Percentiles rank a stretch among this genome's conserved stretches.
Evolutionary conservation across 2,888 invertebrate species (phyloP).

Genomic region (Barypeithes pellucidus): DNA sequence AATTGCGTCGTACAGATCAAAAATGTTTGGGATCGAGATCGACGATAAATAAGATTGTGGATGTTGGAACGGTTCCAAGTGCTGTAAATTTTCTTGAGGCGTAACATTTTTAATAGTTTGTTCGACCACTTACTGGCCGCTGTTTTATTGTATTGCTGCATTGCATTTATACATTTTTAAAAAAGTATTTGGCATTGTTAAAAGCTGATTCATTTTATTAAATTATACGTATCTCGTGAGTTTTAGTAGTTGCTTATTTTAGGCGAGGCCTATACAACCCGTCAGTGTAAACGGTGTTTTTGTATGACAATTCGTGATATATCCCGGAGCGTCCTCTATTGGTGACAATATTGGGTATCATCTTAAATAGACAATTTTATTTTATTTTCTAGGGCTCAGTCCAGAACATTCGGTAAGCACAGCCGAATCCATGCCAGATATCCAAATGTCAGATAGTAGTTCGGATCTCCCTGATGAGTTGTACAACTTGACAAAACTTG

Average conservation of each 20-base stretch:
- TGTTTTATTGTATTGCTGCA: constrained; percentile 2
- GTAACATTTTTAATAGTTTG: constrained; percentile 30
- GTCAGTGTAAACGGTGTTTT: too few relatives aligned
- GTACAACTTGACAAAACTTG: constrained; percentile 83
- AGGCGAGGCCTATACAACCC: too few relatives aligned
- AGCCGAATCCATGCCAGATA: constrained; percentile 64
- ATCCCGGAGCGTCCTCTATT: too few relatives aligned
- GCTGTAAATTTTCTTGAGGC: constrained; percentile 42
- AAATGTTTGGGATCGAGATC: constrained; percentile 9
- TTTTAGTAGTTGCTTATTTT: too few relatives aligned
- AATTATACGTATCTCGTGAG: too few relatives aligned
- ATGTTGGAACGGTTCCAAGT: constrained; percentile 31
- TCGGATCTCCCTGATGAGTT: constrained; percentile 76
- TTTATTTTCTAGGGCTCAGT: constrained; percentile 65
- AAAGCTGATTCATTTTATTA: neutral
- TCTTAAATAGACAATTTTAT: neutral
- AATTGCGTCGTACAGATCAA: constrained; percentile 37
- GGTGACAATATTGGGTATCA: too few relatives aligned
- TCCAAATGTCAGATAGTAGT: constrained; percentile 63
- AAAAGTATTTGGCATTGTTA: neutral
- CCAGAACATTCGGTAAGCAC: constrained; percentile 69
- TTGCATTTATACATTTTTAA: neutral
- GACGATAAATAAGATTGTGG: constrained; percentile 31
- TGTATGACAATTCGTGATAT: too few relatives aligned
- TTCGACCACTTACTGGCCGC: constrained; percentile 39